phyloP scores from a whole-genome alignment of 1,140 invertebrate genomes.

The Triops longicaudatus region DNA sequence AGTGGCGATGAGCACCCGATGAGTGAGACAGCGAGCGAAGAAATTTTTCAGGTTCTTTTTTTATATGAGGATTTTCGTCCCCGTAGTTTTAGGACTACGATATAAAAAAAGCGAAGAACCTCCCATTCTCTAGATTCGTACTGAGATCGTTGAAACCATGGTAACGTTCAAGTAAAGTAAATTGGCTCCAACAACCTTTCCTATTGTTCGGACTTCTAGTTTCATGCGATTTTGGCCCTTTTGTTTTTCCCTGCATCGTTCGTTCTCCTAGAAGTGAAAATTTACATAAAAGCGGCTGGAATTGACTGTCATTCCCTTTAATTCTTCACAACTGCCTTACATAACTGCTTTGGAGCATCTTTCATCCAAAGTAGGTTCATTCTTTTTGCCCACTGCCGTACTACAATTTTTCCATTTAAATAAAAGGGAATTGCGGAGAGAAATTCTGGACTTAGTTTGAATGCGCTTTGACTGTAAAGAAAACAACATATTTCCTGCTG shows the following conservation, averaged over 20 bases:
- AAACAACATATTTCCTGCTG: too few relatives aligned
- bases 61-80: too few relatives aligned
- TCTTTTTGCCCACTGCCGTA: not conserved
- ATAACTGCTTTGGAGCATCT: not conserved
- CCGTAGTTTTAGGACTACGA: too few relatives aligned
- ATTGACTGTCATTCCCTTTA: not conserved
- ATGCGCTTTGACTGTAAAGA: too few relatives aligned
- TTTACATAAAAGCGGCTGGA: not conserved
- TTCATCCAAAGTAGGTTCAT: too few relatives aligned
- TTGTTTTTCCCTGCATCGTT: not conserved
- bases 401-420: too few relatives aligned
- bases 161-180: constrained; percentile 1
- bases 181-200: constrained; percentile 4
- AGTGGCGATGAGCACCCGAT: not conserved
- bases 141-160: constrained; percentile 12
- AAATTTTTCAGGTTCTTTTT: not conserved
- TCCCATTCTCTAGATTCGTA: not conserved
- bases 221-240: not conserved
- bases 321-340: not conserved
- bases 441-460: too few relatives aligned
- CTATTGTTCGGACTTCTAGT: not conserved
- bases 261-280: not conserved
- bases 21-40: not conserved
- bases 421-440: too few relatives aligned
- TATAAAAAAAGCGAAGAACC: too few relatives aligned